A percentile compares a stretch with the other conserved stretches of the same genome.
phyloP scores from a whole-genome alignment of 2,797 vertebrate genomes.

The Lophotriccus pileatus region DNA sequence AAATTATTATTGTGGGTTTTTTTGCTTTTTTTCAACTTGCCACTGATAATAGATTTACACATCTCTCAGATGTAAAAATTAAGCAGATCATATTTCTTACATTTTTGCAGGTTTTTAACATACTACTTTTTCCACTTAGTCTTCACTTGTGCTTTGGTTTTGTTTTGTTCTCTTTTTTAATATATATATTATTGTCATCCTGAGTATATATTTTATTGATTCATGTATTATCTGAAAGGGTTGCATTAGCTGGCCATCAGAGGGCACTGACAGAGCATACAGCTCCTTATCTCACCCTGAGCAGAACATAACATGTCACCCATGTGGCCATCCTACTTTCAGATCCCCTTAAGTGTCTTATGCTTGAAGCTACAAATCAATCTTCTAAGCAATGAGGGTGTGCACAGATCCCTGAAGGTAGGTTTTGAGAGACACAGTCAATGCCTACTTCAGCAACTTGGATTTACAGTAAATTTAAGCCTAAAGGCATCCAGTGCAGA shows the following conservation, averaged over 20 bases:
- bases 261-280: background rate
- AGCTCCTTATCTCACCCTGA: background rate
- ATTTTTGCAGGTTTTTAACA: background rate
- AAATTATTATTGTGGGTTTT: background rate
- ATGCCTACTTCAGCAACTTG: conserved; percentile 31
- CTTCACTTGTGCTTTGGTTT: background rate
- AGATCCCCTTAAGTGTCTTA: conserved; percentile 23
- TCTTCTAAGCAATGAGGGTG: background rate
- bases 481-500: background rate
- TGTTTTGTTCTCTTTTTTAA: background rate
- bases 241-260: background rate
- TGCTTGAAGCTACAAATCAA: conserved; percentile 48
- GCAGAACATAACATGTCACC: background rate
- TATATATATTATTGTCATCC: background rate
- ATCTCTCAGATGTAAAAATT: background rate
- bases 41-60: background rate
- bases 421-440: background rate
- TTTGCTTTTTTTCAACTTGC: background rate
- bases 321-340: background rate
- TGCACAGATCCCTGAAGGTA: conserved; percentile 25
- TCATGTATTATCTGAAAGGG: background rate
- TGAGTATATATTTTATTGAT: background rate
- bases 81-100: background rate
- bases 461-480: conserved; percentile 40
- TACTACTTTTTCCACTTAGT: background rate